phyloP scores from a whole-genome alignment of 2,797 vertebrate species.

The Crenichthys baileyi region DNA sequence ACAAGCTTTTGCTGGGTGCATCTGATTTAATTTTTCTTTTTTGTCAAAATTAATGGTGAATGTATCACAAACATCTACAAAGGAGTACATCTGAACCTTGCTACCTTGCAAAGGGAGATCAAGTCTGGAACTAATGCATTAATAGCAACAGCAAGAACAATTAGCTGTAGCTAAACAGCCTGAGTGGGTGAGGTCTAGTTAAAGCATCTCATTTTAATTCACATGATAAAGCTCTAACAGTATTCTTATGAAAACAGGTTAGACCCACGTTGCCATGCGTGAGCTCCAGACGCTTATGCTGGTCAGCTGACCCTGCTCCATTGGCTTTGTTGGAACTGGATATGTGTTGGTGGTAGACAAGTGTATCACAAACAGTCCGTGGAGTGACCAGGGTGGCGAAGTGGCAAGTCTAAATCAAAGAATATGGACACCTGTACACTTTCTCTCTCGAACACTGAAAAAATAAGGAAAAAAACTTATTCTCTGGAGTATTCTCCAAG shows the following conservation, averaged over 20 bases:
- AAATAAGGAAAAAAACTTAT: neutral
- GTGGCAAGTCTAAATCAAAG: slow-evolving; percentile 39
- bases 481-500: slow-evolving; percentile 3
- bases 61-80: slow-evolving; percentile 37
- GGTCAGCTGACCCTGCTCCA: slow-evolving; percentile 51
- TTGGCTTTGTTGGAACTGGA: slow-evolving; percentile 43
- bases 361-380: slow-evolving; percentile 41
- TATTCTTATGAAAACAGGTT: slow-evolving; percentile 15
- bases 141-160: slow-evolving; percentile 33
- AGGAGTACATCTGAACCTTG: slow-evolving; percentile 27
- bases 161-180: slow-evolving; percentile 11
- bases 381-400: slow-evolving; percentile 33
- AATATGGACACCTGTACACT: slow-evolving; percentile 17
- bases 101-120: slow-evolving; percentile 34
- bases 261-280: slow-evolving; percentile 4
- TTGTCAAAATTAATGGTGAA: slow-evolving; percentile 14
- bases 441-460: neutral
- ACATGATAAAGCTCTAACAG: slow-evolving; percentile 18
- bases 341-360: slow-evolving; percentile 48
- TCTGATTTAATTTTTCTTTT: neutral
- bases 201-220: slow-evolving; percentile 11
- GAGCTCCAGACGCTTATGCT: slow-evolving; percentile 43
- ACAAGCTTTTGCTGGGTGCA: slow-evolving; percentile 21
- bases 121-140: slow-evolving; percentile 38
- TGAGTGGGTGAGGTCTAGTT: slow-evolving; percentile 7